These are phyloP conservation scores for Eutrigla gurnardus DNA, from an alignment of 2,797 vertebrate species.

Conservation along the genomic window DNA sequence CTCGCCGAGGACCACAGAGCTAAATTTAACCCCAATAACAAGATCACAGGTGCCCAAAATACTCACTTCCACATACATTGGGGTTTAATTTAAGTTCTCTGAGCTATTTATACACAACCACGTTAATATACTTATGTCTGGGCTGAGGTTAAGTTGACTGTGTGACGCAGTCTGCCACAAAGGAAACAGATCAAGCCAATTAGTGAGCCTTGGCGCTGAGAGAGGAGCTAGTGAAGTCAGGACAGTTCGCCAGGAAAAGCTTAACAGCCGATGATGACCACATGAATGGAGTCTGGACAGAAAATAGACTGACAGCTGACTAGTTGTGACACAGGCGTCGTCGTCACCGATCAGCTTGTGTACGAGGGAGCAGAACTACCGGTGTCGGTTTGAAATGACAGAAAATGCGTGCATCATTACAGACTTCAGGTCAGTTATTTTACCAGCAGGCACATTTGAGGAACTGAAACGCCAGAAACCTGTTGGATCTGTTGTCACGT, in stretches of 20 bases:
- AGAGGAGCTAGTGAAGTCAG: constrained; percentile 44
- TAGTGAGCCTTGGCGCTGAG: constrained; percentile 42
- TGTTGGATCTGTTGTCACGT: constrained; percentile 26
- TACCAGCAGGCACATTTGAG: constrained; percentile 13
- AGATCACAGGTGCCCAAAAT: constrained; percentile 83
- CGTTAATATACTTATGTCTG: constrained; percentile 79
- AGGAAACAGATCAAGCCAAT: constrained; percentile 76
- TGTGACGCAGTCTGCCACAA: constrained; percentile 69
- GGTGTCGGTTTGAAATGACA: neutral
- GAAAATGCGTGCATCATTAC: neutral
- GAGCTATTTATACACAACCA: constrained; percentile 79
- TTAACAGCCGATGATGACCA: constrained; percentile 31
- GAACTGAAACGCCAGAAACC: constrained; percentile 39
- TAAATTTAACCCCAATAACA: constrained; percentile 86
- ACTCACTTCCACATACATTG: constrained; percentile 80
- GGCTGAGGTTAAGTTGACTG: constrained; percentile 74
- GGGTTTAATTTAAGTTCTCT: constrained; percentile 76
- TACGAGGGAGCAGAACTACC: constrained; percentile 3
- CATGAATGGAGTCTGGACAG: constrained; percentile 39
- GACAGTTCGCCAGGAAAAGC: constrained; percentile 30
- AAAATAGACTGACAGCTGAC: constrained; percentile 18
- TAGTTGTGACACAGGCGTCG: constrained; percentile 21
- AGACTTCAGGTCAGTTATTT: neutral
- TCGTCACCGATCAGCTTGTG: constrained; percentile 35
- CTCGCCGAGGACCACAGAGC: constrained; percentile 79